These are phyloP conservation scores for Psilopogon haemacephalus DNA, from an alignment of 2,113 vertebrate species.

Conservation along the genomic window DNA sequence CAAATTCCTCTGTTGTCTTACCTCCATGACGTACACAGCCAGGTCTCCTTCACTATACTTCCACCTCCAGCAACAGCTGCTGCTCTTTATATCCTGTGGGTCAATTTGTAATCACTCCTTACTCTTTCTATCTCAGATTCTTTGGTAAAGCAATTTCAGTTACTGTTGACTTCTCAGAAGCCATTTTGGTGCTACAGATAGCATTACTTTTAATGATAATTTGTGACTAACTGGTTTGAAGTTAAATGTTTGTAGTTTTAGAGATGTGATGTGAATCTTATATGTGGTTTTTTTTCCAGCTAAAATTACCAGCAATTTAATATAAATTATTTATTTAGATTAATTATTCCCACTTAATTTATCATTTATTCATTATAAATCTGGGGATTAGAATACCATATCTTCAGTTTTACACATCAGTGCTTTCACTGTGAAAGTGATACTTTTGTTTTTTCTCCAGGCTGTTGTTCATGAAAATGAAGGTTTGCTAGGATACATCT, in stretches of 20 bases:
- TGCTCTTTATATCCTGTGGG: not conserved
- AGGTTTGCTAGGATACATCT: conserved; percentile 93
- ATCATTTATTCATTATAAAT: not conserved
- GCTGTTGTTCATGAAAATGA: conserved; percentile 95
- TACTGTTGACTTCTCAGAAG: not conserved
- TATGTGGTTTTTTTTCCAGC: not conserved
- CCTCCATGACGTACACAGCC: not conserved
- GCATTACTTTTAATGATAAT: not conserved
- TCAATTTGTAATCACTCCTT: not conserved
- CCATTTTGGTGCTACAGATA: not conserved
- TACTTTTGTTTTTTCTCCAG: conserved; percentile 64
- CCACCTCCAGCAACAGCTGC: not conserved
- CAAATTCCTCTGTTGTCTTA: not conserved
- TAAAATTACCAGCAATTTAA: not conserved
- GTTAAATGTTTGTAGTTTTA: not conserved
- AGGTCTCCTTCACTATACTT: not conserved
- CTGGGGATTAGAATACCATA: not conserved
- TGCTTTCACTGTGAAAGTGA: not conserved
- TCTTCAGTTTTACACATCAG: not conserved
- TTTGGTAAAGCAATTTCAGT: not conserved
- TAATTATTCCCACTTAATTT: not conserved
- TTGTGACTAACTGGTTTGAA: not conserved
- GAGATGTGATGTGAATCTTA: not conserved
- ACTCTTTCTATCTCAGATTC: not conserved
- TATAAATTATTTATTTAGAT: not conserved